Percentiles rank a stretch among this genome's conserved stretches.
These are phyloP conservation scores for Spodoptera littoralis DNA, from an alignment of 2,888 invertebrate genomes.

Conservation along the genomic window DNA sequence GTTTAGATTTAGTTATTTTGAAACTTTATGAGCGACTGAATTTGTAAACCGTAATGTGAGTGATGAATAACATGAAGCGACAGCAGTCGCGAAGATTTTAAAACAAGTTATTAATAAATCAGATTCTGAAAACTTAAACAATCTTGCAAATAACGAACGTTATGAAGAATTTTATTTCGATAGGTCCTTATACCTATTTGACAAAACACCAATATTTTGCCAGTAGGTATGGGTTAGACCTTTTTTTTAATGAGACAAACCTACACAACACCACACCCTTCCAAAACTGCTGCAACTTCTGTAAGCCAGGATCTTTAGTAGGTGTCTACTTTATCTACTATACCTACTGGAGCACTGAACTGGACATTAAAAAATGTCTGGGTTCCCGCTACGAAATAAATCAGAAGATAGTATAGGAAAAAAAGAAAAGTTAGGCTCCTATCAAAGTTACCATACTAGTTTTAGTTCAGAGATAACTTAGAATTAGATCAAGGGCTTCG, in stretches of 20 bases:
- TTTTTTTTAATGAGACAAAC: no score
- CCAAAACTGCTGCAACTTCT: no score
- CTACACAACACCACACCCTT: no score
- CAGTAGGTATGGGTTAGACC: no score
- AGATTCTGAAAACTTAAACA: not conserved
- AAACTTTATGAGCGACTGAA: slow-evolving; percentile 30
- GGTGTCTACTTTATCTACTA: no score
- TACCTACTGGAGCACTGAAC: no score
- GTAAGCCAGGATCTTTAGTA: no score
- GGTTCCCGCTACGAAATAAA: no score
- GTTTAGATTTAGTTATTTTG: slow-evolving; percentile 38
- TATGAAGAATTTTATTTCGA: not conserved
- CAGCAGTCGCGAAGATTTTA: slow-evolving; percentile 9
- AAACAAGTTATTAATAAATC: slow-evolving; percentile 18
- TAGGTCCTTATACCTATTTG: not conserved
- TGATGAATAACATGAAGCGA: slow-evolving; percentile 16
- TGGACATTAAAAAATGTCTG: no score
- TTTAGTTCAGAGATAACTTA: not conserved
- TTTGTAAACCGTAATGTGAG: slow-evolving; percentile 32
- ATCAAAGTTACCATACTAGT: not conserved
- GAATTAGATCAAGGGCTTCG: not conserved
- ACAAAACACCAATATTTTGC: no score
- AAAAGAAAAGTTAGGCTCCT: no score
- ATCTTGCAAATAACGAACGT: not conserved
- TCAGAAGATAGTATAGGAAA: no score